A percentile compares a stretch with the other conserved stretches of the same genome.
These are phyloP conservation scores for Argyrosomus japonicus DNA, from an alignment of 2,113 vertebrate genomes.

Conservation along the genomic window DNA sequence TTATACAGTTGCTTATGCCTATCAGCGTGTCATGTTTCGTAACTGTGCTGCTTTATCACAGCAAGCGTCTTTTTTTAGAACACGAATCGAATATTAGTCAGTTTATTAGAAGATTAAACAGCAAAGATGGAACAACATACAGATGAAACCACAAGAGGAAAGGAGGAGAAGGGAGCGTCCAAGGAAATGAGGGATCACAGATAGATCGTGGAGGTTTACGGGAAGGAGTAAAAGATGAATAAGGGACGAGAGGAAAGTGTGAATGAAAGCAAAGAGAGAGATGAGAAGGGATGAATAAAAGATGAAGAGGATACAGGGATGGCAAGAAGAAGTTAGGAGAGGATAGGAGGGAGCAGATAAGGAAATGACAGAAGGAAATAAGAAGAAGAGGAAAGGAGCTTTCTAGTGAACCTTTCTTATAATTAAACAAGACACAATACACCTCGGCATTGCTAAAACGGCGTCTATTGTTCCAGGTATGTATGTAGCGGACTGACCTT, in stretches of 20 bases:
- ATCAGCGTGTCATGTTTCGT: neutral
- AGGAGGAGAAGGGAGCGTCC: neutral
- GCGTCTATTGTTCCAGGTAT: neutral
- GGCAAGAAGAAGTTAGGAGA: no score
- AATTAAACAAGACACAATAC: neutral
- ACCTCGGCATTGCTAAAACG: neutral
- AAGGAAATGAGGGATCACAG: neutral
- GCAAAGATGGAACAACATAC: neutral
- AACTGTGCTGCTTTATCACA: neutral
- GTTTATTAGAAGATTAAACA: neutral
- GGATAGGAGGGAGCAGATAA: neutral
- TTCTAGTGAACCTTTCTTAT: neutral
- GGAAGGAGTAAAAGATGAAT: no score
- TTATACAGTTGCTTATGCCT: neutral
- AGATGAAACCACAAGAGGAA: neutral
- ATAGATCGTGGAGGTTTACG: no score
- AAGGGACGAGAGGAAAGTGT: no score
- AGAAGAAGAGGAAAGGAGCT: neutral
- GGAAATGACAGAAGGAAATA: neutral
- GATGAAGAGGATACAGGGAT: no score
- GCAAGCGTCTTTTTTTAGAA: neutral
- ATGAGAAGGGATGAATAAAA: no score
- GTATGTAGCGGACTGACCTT: slow-evolving; percentile 2
- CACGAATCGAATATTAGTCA: neutral
- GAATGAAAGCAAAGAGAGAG: no score